These are phyloP conservation scores for Drosophila grimshawi DNA, from an alignment of 1,140 invertebrate genomes.

Conservation along the genomic window DNA sequence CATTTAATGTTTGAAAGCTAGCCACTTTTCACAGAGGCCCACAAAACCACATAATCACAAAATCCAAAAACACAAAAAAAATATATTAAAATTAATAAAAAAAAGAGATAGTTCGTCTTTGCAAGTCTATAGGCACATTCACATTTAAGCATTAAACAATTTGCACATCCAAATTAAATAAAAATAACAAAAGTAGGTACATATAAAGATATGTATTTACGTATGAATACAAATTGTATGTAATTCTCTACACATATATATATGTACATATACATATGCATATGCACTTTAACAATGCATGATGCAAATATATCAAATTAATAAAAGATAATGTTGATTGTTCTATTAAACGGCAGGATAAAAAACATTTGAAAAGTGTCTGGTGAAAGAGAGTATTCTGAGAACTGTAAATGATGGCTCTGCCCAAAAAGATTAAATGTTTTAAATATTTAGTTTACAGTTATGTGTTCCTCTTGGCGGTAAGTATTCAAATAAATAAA, in stretches of 20 bases:
- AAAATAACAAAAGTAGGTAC: neutral
- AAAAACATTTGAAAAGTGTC: slow-evolving; percentile 4
- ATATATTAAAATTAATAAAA: neutral
- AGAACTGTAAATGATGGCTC: slow-evolving; percentile 63
- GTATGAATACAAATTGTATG: neutral
- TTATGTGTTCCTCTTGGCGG: slow-evolving; percentile 83
- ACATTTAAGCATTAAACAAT: neutral
- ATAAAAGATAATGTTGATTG: neutral
- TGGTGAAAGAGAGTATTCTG: slow-evolving; percentile 7
- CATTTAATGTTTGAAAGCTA: slow-evolving; percentile 36
- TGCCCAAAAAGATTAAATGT: slow-evolving; percentile 84
- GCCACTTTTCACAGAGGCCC: slow-evolving; percentile 20
- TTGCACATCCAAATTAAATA: neutral
- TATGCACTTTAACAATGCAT: neutral
- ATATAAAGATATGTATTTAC: slow-evolving; percentile 1
- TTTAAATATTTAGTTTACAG: slow-evolving; percentile 84
- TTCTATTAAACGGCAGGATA: slow-evolving; percentile 13
- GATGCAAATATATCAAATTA: neutral
- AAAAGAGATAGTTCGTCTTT: neutral
- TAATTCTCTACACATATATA: slow-evolving; percentile 1
- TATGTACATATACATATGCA: neutral
- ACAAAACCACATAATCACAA: neutral
- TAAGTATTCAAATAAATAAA: slow-evolving; percentile 53
- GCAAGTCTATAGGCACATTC: slow-evolving; percentile 5
- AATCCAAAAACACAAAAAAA: slow-evolving; percentile 3